Conservation (phyloP, 2,113 vertebrate genomes). For the Procapra przewalskii region DNA sequence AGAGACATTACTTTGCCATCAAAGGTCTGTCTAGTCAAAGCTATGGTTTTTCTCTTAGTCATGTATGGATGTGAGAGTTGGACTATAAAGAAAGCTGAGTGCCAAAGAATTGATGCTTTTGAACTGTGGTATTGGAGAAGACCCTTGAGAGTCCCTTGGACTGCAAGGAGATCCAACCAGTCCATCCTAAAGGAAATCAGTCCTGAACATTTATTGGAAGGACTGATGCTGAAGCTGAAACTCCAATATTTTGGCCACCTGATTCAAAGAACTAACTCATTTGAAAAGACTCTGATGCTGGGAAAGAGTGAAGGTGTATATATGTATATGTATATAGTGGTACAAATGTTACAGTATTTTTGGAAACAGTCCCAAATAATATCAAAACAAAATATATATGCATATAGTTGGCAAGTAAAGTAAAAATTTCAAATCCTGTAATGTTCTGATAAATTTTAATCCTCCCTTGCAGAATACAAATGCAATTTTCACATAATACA, state of each 20-base stretch:
- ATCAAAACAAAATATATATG: too few relatives aligned
- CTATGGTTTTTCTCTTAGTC: background rate
- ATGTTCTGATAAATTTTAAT: too few relatives aligned
- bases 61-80: background rate
- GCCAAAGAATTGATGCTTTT: background rate
- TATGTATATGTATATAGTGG: too few relatives aligned
- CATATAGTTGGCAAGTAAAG: too few relatives aligned
- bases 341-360: too few relatives aligned
- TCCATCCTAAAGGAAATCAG: background rate
- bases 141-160: background rate
- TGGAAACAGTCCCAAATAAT: too few relatives aligned
- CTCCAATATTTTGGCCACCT: background rate
- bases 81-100: background rate
- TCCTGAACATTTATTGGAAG: background rate
- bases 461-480: too few relatives aligned
- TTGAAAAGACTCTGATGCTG: background rate
- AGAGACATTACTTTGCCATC: background rate
- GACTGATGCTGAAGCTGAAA: background rate
- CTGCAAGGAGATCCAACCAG: background rate
- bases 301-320: background rate
- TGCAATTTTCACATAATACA: too few relatives aligned
- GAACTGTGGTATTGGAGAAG: background rate
- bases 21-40: background rate
- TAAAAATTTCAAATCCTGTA: too few relatives aligned
- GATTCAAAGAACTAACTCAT: background rate